Evolutionary conservation across 2,113 vertebrate species (phyloP).

Genomic region (Bostrychus sinensis): DNA sequence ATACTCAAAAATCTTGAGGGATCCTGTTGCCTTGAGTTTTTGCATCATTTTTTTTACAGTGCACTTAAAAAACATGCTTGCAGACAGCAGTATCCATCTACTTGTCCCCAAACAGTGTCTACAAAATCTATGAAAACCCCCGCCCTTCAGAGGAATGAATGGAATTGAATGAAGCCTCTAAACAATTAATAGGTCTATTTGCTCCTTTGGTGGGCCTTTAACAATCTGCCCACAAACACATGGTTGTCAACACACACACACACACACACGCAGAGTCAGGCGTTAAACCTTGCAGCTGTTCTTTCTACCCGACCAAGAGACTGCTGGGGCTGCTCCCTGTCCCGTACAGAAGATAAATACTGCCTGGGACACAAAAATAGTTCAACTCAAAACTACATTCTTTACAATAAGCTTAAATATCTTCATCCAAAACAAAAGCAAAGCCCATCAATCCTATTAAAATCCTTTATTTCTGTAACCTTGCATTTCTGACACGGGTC

Average conservation of each 20-base stretch:
- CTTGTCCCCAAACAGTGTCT: not conserved
- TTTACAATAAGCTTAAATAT: not conserved
- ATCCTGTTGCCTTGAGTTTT: too few relatives aligned
- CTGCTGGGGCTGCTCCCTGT: constrained; percentile 25
- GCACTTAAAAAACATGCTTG: not conserved
- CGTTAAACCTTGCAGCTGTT: constrained; percentile 73
- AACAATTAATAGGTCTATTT: constrained; percentile 38
- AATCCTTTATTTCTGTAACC: constrained; percentile 54
- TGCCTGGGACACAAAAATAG: constrained; percentile 44
- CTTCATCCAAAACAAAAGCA: not conserved
- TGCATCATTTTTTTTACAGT: too few relatives aligned
- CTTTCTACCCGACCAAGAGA: constrained; percentile 30
- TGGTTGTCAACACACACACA: constrained; percentile 35
- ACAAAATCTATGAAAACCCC: not conserved
- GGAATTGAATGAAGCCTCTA: constrained; percentile 25
- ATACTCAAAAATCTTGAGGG: too few relatives aligned
- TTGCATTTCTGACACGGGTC: constrained; percentile 46
- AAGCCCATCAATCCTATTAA: constrained; percentile 17
- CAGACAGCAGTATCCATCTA: not conserved
- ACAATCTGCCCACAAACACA: constrained; percentile 61
- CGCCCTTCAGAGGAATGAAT: not conserved
- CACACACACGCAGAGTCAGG: constrained; percentile 14
- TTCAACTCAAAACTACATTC: constrained; percentile 14
- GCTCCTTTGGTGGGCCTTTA: constrained; percentile 40
- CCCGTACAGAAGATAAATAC: too few relatives aligned